Evolutionary conservation across 35 echinoderm and acorn worm species (phyloP).

Genomic region (Apostichopus japonicus): DNA sequence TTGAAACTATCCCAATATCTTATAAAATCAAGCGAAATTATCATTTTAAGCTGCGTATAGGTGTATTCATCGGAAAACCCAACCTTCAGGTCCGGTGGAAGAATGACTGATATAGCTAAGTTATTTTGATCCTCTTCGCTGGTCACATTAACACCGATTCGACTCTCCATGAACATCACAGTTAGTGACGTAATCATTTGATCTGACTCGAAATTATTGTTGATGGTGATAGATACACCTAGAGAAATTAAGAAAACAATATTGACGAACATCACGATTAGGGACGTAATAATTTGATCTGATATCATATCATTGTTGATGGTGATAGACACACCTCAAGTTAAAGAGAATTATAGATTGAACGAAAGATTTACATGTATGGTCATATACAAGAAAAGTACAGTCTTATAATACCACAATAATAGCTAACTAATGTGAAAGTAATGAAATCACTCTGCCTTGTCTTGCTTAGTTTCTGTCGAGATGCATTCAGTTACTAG

Average conservation of each 20-base stretch:
- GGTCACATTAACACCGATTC: constrained; percentile 35
- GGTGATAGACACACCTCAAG: not conserved
- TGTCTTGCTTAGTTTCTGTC: too few species aligned
- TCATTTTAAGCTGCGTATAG: too few species aligned
- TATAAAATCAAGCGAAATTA: too few species aligned
- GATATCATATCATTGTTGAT: not conserved
- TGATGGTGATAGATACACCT: constrained; percentile 14
- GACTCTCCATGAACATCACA: constrained; percentile 19
- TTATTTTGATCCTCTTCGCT: not conserved
- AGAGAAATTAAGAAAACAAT: not conserved
- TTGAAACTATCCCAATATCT: too few species aligned
- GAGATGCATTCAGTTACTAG: too few species aligned
- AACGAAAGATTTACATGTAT: too few species aligned
- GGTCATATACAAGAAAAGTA: too few species aligned
- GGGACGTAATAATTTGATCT: not conserved
- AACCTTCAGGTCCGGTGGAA: constrained; percentile 46
- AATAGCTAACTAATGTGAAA: too few species aligned
- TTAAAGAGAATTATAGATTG: too few species aligned
- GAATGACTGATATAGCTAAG: constrained; percentile 3
- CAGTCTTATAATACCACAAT: too few species aligned
- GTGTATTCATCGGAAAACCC: not conserved
- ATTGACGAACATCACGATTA: constrained; percentile 42
- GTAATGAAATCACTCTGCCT: too few species aligned
- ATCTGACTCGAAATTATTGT: not conserved
- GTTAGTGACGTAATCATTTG: constrained; percentile 29